Evolutionary conservation across 1,140 invertebrate species (phyloP), one percentile per base, ranked within the genome.

Genomic region (Octopus sinensis): DNA sequence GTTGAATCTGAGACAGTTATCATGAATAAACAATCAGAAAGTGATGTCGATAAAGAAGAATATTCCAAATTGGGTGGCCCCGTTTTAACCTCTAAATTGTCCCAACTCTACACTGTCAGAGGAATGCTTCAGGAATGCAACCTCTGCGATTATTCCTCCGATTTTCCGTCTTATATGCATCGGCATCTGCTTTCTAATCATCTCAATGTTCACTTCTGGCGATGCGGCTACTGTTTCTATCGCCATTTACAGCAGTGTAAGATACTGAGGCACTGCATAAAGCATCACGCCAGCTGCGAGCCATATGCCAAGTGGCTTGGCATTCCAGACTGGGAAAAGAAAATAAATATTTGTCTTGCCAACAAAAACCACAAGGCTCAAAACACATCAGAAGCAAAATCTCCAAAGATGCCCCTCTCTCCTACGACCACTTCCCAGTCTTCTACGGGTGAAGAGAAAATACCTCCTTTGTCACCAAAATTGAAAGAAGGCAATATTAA

Each of bases 151-250:
- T 73, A 12, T 23, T n/a, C 30, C 17, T 13, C 68, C 0, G 7
- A 73, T 23, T 73, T 73, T 73, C 68, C 68, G 17, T 73, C 17
- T 73, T 73, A 10, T 17, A 73, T 73, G 5, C 68, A 73, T 23
- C 7, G 68, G 68, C 68, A 73, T 73, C 30, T 73, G 68, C 68
- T 73, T 73, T 73, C 68, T 4, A 23, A 13, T n/a, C 68, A 73
- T 13, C 68, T 73, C 13, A 73, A 73, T 3, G 13, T 73, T 13
- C 68, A 73, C 13, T 73, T 73, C 68, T 73, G 68, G 68, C 17
- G 30, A 73, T 73, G 68, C 13, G 68, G 68, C 30, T 73, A 73
- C 68, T 73, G 68, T 73, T 73, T 73, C 68, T 73, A 73, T 2
- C 6, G 68, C 5, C 68, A 73, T 17, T 17, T 73, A 0, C 68